These are phyloP conservation scores for Drosophila barbarae DNA, from an alignment of 2,888 invertebrate genomes.

Conservation along the genomic window DNA sequence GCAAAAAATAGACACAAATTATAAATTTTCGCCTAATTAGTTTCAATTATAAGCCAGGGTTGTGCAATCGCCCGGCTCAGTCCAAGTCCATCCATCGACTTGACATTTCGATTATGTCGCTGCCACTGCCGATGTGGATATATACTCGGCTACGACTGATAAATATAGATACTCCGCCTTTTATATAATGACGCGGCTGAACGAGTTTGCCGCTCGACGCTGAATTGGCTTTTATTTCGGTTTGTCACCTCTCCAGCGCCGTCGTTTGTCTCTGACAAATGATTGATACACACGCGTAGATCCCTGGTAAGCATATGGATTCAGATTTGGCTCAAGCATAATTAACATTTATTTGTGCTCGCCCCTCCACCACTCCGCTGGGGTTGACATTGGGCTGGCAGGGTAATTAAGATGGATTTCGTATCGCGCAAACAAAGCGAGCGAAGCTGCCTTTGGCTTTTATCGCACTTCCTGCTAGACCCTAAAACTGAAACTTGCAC, in stretches of 20 bases:
- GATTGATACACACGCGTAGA: slow-evolving; percentile 56
- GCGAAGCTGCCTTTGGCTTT: slow-evolving; percentile 25
- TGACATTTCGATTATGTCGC: slow-evolving; percentile 39
- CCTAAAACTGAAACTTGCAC: slow-evolving; percentile 17
- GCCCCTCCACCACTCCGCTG: slow-evolving; percentile 10
- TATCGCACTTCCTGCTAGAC: slow-evolving; percentile 55
- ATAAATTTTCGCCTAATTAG: slow-evolving; percentile 59
- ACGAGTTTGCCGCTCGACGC: slow-evolving; percentile 36
- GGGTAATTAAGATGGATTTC: slow-evolving; percentile 36
- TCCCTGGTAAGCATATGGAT: slow-evolving; percentile 21
- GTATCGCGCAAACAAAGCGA: slow-evolving; percentile 34
- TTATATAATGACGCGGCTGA: slow-evolving; percentile 35
- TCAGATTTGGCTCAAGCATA: slow-evolving; percentile 34
- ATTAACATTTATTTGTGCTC: slow-evolving; percentile 50
- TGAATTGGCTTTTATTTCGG: slow-evolving; percentile 41
- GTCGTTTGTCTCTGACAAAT: slow-evolving; percentile 46
- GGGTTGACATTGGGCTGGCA: slow-evolving; percentile 27
- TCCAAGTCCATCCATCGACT: slow-evolving; percentile 50
- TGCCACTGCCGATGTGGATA: slow-evolving; percentile 27
- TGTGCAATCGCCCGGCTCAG: slow-evolving; percentile 33
- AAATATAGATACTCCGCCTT: slow-evolving; percentile 34
- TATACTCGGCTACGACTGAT: slow-evolving; percentile 14
- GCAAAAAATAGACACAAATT: slow-evolving; percentile 46
- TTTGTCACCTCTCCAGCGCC: slow-evolving; percentile 43
- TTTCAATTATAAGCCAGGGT: slow-evolving; percentile 55